phyloP scores from a whole-genome alignment of 1,140 invertebrate genomes.

The Heliconius hermathena region DNA sequence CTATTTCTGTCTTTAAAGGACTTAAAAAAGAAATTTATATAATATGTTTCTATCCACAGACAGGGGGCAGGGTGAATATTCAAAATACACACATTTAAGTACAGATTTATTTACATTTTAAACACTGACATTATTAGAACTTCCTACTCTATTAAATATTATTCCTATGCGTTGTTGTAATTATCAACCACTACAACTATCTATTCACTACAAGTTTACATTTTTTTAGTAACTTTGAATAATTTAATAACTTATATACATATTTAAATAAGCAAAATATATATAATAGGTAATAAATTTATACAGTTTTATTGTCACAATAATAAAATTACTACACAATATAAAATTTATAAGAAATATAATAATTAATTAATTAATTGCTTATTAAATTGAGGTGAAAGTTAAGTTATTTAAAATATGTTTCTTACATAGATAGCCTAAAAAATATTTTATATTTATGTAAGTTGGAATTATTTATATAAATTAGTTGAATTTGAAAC shows the following conservation, averaged over 20 bases:
- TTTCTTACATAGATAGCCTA: background rate
- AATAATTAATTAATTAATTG: conserved; percentile 7
- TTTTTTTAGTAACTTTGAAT: conserved; percentile 35
- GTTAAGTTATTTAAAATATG: conserved; percentile 2
- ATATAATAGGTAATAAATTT: conserved; percentile 29
- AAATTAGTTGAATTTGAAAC: background rate
- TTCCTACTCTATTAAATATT: conserved; percentile 30
- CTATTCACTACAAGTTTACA: conserved; percentile 26
- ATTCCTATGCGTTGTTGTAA: conserved; percentile 29
- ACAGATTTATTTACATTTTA: conserved; percentile 46
- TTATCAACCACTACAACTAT: conserved; percentile 23
- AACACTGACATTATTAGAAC: conserved; percentile 30
- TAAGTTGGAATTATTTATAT: background rate
- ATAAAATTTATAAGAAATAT: conserved; percentile 13
- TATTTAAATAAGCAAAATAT: conserved; percentile 25
- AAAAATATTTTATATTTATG: background rate
- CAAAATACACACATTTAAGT: conserved; percentile 39
- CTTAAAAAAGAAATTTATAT: no score
- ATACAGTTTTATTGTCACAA: conserved; percentile 51
- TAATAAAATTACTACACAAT: conserved; percentile 24
- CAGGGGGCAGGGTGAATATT: background rate
- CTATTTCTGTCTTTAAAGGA: no score
- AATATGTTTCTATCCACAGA: background rate
- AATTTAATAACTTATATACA: conserved; percentile 40
- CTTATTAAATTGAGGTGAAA: background rate